A percentile compares a stretch with the other conserved stretches of the same genome.
Conservation (phyloP, 2,888 invertebrate genomes). For the Epicampocera succincta region DNA sequence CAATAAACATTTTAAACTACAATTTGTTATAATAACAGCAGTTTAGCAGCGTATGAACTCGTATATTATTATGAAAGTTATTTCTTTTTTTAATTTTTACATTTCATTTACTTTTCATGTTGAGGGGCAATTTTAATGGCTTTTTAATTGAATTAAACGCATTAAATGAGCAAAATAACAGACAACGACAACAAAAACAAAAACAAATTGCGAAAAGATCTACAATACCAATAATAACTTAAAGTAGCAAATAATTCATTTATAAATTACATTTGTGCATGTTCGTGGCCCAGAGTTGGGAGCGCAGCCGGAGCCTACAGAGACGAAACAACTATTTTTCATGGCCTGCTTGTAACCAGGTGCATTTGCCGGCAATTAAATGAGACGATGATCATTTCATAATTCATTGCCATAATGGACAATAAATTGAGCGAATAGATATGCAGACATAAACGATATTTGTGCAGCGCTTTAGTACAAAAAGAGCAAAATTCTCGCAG, state of each 20-base stretch:
- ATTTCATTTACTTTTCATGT: slow-evolving; percentile 14
- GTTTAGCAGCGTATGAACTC: slow-evolving; percentile 14
- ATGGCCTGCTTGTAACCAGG: slow-evolving; percentile 41
- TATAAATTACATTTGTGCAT: slow-evolving; percentile 39
- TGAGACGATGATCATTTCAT: slow-evolving; percentile 42
- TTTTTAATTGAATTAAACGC: slow-evolving; percentile 66
- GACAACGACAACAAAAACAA: too few relatives aligned
- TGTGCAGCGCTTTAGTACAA: too few relatives aligned
- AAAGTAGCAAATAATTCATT: slow-evolving; percentile 20
- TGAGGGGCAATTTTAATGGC: slow-evolving; percentile 60
- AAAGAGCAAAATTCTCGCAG: too few relatives aligned
- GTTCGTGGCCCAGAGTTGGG: background rate
- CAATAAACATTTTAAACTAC: slow-evolving; percentile 52
- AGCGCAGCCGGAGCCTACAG: background rate
- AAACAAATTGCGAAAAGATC: slow-evolving; percentile 52
- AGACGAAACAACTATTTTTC: background rate
- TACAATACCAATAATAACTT: slow-evolving; percentile 38
- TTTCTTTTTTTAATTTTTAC: background rate
- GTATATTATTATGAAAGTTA: slow-evolving; percentile 27
- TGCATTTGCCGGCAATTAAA: slow-evolving; percentile 59
- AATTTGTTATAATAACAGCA: slow-evolving; percentile 44
- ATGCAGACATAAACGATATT: background rate
- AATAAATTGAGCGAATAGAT: slow-evolving; percentile 34
- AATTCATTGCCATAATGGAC: slow-evolving; percentile 39
- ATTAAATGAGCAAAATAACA: slow-evolving; percentile 38